A percentile compares a stretch with the other conserved stretches of the same genome.
These are phyloP conservation scores for Stenodema calcarata DNA, from an alignment of 2,888 invertebrate species.

Conservation along the genomic window DNA sequence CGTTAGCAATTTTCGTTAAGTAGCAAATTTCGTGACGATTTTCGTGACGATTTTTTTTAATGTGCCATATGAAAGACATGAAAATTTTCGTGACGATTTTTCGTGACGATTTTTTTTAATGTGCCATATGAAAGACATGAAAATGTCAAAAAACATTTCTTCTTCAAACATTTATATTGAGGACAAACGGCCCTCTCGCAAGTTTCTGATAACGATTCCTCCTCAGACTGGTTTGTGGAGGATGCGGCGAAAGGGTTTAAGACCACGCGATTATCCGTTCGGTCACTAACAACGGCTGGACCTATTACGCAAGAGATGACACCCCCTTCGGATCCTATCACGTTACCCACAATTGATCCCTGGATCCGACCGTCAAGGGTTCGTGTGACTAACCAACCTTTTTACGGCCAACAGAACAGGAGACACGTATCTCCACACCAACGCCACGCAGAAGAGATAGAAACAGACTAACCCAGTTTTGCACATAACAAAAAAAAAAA, in stretches of 20 bases:
- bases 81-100: no score
- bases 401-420: background rate
- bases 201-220: no score
- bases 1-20: no score
- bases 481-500: background rate
- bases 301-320: background rate
- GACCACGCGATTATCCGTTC: background rate
- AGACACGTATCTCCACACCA: background rate
- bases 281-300: background rate
- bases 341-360: background rate
- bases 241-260: background rate
- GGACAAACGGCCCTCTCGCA: no score
- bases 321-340: background rate
- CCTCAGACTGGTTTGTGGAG: background rate
- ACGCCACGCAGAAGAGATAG: background rate
- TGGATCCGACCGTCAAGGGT: background rate
- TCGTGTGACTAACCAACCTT: background rate
- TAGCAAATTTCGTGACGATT: no score
- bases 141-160: no score
- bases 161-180: no score
- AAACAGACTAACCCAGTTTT: background rate
- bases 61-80: no score
- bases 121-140: no score
- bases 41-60: no score
- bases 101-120: no score